These are phyloP conservation scores for Lordiphosa fenestrarum DNA, from an alignment of 2,888 invertebrate genomes.

Conservation along the genomic window DNA sequence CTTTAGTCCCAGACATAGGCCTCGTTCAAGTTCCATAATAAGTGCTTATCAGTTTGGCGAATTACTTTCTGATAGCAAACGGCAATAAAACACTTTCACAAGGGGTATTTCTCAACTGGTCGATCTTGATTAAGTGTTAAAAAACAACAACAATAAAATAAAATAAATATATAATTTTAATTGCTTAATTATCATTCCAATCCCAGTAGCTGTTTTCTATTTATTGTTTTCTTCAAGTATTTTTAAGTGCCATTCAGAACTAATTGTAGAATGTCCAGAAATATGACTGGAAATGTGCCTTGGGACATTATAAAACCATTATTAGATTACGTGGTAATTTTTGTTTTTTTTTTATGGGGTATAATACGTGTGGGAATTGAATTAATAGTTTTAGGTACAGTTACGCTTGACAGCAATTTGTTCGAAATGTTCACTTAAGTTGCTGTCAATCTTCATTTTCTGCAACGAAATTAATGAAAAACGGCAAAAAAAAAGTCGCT, in stretches of 20 bases:
- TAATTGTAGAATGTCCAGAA: conserved; percentile 8
- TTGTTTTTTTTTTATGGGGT: not conserved
- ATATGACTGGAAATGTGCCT: not conserved
- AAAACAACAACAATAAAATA: conserved; percentile 9
- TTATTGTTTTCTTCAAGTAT: conserved; percentile 6
- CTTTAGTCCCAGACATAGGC: conserved; percentile 7
- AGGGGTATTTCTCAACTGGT: conserved; percentile 1
- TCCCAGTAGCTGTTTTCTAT: conserved; percentile 1
- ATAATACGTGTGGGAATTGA: not conserved
- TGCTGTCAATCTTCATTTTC: conserved; percentile 41
- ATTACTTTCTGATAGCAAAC: conserved; percentile 13
- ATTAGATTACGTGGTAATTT: conserved; percentile 5
- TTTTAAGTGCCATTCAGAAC: conserved; percentile 18
- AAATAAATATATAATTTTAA: conserved; percentile 30
- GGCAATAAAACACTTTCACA: conserved; percentile 21
- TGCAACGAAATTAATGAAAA: conserved; percentile 31
- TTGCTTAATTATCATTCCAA: conserved; percentile 1
- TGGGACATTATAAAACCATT: conserved; percentile 1
- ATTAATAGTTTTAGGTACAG: not conserved
- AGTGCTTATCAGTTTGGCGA: conserved; percentile 19
- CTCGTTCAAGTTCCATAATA: not conserved
- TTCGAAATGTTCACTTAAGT: conserved; percentile 23
- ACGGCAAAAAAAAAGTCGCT: conserved; percentile 7
- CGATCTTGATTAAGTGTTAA: conserved; percentile 3
- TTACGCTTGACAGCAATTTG: not conserved